Conservation (phyloP, 2,113 vertebrate species). For the Gadus chalcogrammus region DNA sequence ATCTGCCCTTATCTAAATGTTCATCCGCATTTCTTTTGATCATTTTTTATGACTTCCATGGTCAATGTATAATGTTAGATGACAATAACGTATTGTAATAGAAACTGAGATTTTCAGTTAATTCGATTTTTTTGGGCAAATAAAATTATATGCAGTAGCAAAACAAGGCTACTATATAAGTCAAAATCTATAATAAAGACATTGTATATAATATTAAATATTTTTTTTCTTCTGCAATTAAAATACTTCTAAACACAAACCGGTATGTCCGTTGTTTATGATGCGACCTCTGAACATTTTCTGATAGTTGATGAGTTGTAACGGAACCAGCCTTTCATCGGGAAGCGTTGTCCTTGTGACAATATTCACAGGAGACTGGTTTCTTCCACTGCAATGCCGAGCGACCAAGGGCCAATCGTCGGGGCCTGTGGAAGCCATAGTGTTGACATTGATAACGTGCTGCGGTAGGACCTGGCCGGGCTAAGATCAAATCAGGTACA, state of each 20-base stretch:
- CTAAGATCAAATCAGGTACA: no score
- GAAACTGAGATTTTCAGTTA: no score
- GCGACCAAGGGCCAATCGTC: constrained; percentile 40
- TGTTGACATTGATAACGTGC: neutral
- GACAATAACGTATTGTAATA: no score
- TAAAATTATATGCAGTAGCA: no score
- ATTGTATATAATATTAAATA: no score
- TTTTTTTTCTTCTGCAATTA: no score
- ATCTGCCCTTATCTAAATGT: no score
- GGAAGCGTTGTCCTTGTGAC: constrained; percentile 34
- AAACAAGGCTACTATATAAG: no score
- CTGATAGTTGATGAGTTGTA: constrained; percentile 51
- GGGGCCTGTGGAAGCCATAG: constrained; percentile 48
- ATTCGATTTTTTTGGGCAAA: no score
- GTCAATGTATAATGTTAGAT: no score
- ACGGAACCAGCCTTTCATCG: constrained; percentile 25
- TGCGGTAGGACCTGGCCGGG: neutral
- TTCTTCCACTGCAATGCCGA: constrained; percentile 23
- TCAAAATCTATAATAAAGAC: neutral
- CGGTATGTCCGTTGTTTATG: constrained; percentile 59
- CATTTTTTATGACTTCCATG: no score
- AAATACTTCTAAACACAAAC: constrained; percentile 33
- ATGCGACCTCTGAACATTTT: constrained; percentile 36
- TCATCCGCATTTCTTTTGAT: no score
- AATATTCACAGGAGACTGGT: constrained; percentile 72